phyloP scores from a whole-genome alignment of 2,113 vertebrate genomes.

The Oncorhynchus gorbuscha region DNA sequence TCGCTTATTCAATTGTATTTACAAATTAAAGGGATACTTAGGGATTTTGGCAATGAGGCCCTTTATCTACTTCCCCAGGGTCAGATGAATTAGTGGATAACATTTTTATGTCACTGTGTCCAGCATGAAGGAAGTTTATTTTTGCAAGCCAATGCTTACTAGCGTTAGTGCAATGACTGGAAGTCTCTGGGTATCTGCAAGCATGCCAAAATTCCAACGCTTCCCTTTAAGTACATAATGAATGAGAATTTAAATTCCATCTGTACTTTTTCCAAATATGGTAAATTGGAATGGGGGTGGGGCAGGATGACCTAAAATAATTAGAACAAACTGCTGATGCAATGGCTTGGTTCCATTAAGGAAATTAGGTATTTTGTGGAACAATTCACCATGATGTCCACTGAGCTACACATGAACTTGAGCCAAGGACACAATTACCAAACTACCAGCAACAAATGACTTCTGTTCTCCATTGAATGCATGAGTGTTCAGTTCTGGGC shows the following conservation, averaged over 20 bases:
- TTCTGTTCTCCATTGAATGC: background rate
- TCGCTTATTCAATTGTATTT: no score
- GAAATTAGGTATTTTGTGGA: conserved; percentile 24
- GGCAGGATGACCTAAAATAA: background rate
- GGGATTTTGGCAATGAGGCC: no score
- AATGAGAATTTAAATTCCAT: background rate
- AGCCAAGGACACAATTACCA: conserved; percentile 41
- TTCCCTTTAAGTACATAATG: background rate
- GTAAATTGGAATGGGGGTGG: background rate
- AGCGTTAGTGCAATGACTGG: no score
- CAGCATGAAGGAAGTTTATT: no score
- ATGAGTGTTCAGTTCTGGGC: conserved; percentile 4
- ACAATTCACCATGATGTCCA: conserved; percentile 21
- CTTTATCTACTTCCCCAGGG: no score
- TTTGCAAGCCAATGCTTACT: no score
- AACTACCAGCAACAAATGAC: conserved; percentile 8
- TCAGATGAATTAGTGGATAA: no score
- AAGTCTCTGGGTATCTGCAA: no score
- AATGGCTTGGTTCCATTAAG: conserved; percentile 14
- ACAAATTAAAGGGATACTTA: no score
- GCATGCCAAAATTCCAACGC: no score
- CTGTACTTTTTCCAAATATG: background rate
- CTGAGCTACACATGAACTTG: conserved; percentile 8
- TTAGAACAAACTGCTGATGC: background rate
- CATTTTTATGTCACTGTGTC: no score